A percentile compares a stretch with the other conserved stretches of the same genome.
These are phyloP conservation scores for Brachymystax lenok DNA, from an alignment of 2,797 vertebrate genomes.

Conservation along the genomic window DNA sequence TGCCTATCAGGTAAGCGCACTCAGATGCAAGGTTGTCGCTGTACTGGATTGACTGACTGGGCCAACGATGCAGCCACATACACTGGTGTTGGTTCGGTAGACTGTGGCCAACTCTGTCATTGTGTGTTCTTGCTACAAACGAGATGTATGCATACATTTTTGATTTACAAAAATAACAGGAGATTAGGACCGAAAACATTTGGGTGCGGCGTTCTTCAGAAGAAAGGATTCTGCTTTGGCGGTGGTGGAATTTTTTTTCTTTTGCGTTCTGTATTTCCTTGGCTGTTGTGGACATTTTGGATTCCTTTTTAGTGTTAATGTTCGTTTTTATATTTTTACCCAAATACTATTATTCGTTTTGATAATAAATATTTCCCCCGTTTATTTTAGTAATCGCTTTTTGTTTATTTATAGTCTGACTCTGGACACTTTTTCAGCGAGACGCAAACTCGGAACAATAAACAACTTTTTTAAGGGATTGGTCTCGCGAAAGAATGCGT, in stretches of 20 bases:
- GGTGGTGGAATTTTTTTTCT: slow-evolving; percentile 64
- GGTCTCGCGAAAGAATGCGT: slow-evolving; percentile 52
- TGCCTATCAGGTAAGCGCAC: slow-evolving; percentile 5
- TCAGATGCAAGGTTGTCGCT: neutral
- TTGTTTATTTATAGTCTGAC: neutral
- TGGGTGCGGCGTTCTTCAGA: slow-evolving; percentile 62
- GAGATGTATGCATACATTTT: slow-evolving; percentile 10
- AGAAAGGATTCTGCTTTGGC: slow-evolving; percentile 47
- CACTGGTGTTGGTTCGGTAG: neutral
- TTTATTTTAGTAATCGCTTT: slow-evolving; percentile 9
- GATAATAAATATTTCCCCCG: neutral
- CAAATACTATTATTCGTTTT: neutral
- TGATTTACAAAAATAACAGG: slow-evolving; percentile 7
- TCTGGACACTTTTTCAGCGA: slow-evolving; percentile 14
- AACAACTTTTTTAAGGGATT: slow-evolving; percentile 55
- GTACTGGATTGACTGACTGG: neutral
- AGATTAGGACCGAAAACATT: slow-evolving; percentile 60
- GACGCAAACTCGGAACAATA: slow-evolving; percentile 32
- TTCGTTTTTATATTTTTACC: slow-evolving; percentile 33
- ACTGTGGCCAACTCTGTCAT: slow-evolving; percentile 27
- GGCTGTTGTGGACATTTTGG: slow-evolving; percentile 75
- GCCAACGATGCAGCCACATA: neutral
- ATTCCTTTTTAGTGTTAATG: slow-evolving; percentile 49
- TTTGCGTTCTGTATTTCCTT: slow-evolving; percentile 71
- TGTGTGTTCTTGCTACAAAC: slow-evolving; percentile 7